A percentile compares a stretch with the other conserved stretches of the same genome.
Conservation (phyloP, 2,113 vertebrate species). For the Tympanuchus pallidicinctus region DNA sequence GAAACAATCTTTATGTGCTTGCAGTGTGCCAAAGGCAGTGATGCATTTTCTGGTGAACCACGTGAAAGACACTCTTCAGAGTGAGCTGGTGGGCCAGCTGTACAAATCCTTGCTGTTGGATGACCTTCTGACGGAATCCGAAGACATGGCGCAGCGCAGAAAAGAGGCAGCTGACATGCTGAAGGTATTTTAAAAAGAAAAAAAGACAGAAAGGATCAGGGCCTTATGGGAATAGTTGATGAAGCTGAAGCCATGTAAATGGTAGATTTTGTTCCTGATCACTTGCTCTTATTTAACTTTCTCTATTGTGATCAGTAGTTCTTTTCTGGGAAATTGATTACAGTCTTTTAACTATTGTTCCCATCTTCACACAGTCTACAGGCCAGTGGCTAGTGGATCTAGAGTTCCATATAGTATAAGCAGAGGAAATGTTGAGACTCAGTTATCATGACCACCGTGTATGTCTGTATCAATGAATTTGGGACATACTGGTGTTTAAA, state of each 20-base stretch:
- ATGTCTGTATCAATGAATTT: not conserved
- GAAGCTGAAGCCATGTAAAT: not conserved
- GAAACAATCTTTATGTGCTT: not conserved
- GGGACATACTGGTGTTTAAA: not conserved
- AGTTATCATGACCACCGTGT: rapidly evolving
- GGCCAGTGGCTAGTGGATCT: not conserved
- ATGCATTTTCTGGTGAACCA: slow-evolving; percentile 99
- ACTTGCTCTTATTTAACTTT: not conserved
- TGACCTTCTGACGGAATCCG: slow-evolving; percentile 95
- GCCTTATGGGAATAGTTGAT: not conserved
- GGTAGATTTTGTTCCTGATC: not conserved
- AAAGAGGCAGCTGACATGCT: slow-evolving; percentile 98
- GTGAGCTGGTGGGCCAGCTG: slow-evolving; percentile 96
- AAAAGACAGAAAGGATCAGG: not conserved
- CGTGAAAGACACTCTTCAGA: slow-evolving; percentile 97
- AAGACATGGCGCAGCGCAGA: slow-evolving; percentile 98
- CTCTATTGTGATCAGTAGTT: not conserved
- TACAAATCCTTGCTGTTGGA: slow-evolving; percentile 92
- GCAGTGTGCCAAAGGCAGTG: slow-evolving; percentile 97
- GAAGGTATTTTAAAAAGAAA: slow-evolving; percentile 80
- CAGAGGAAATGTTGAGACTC: not conserved
- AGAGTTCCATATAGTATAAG: rapidly evolving
- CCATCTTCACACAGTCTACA: not conserved
- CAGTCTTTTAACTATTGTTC: not conserved
- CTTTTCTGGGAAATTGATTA: not conserved